phyloP scores from a whole-genome alignment of 2,113 vertebrate genomes.

The Heliornis fulica region DNA sequence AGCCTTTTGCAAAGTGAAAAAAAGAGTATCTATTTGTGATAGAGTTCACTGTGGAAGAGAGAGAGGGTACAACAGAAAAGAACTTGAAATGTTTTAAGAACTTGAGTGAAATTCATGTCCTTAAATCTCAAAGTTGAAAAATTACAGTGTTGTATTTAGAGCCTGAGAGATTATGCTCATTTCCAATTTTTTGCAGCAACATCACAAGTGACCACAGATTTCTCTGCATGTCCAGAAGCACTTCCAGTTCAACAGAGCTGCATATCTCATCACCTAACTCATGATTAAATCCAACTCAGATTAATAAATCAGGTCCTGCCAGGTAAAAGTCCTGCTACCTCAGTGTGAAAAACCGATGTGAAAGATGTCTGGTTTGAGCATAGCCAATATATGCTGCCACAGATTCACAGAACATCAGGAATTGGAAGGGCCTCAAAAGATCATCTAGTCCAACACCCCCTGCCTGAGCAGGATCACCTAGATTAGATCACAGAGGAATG shows the following conservation, averaged over 20 bases:
- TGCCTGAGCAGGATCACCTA: too few relatives aligned
- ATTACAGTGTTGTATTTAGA: not conserved
- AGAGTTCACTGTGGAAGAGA: not conserved
- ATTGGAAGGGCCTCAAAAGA: too few relatives aligned
- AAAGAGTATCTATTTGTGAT: not conserved
- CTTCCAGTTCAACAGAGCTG: not conserved
- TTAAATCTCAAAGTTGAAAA: not conserved
- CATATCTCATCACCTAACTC: not conserved
- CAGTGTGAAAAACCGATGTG: not conserved
- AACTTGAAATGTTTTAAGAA: not conserved
- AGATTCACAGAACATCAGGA: too few relatives aligned
- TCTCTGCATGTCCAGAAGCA: fast-evolving
- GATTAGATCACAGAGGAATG: too few relatives aligned
- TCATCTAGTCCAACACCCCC: too few relatives aligned
- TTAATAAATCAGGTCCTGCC: not conserved
- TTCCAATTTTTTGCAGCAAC: not conserved
- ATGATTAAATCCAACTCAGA: not conserved
- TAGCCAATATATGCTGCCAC: fast-evolving
- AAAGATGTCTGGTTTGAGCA: not conserved
- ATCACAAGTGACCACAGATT: fast-evolving
- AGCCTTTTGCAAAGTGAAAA: not conserved
- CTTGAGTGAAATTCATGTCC: not conserved
- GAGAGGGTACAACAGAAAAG: not conserved
- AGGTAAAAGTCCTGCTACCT: not conserved
- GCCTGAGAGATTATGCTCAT: not conserved